Percentiles rank a stretch among this genome's conserved stretches.
These are phyloP conservation scores for Pseudomugil tenellus DNA, from an alignment of 2,797 vertebrate genomes.

Conservation along the genomic window DNA sequence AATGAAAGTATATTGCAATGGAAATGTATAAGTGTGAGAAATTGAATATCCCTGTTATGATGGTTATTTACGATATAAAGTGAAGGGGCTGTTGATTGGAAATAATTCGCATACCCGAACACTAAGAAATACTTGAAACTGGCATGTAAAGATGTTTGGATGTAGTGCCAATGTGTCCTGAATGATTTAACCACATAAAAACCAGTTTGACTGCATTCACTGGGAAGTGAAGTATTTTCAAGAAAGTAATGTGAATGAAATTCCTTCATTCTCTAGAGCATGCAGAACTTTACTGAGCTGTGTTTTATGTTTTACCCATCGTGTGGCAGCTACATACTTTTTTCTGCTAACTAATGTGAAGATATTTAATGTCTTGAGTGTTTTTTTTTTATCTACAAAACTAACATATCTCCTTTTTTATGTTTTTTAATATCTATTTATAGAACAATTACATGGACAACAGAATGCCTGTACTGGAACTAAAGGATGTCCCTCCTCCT, in stretches of 20 bases:
- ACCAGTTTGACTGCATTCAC: not conserved
- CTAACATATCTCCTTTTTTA: not conserved
- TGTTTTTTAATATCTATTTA: conserved; percentile 20
- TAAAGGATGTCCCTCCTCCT: conserved; percentile 91
- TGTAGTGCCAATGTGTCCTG: not conserved
- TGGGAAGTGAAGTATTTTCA: not conserved
- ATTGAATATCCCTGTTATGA: no score
- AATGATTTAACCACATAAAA: not conserved
- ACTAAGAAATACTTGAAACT: not conserved
- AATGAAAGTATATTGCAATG: not conserved
- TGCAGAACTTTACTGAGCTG: not conserved
- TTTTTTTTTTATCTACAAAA: not conserved
- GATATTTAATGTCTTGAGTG: not conserved
- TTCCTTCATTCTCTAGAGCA: not conserved
- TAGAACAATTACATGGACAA: conserved; percentile 94
- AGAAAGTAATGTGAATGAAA: not conserved
- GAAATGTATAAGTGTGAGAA: not conserved
- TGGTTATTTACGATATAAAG: no score
- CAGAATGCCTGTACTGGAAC: conserved; percentile 86
- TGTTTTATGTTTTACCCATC: not conserved
- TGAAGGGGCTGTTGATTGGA: not conserved
- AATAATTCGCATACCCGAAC: not conserved
- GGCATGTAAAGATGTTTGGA: not conserved
- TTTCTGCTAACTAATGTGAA: not conserved
- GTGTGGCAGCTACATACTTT: not conserved